These are phyloP conservation scores for Criorhina ranunculi DNA, from an alignment of 2,888 invertebrate species.

Conservation along the genomic window DNA sequence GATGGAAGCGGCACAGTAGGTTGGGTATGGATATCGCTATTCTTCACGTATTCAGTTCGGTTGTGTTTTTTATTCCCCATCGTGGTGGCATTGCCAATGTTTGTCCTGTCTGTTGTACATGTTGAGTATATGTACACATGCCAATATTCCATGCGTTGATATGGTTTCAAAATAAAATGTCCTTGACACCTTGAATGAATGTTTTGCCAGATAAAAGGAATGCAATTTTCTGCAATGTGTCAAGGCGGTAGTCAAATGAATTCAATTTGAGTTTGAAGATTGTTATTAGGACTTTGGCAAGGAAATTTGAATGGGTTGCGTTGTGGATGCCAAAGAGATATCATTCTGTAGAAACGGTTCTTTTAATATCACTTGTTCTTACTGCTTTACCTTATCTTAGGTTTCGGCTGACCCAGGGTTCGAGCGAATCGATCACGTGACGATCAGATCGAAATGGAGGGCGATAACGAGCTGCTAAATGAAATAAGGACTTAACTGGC, in stretches of 20 bases:
- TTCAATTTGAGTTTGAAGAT: constrained; percentile 12
- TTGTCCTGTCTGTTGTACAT: constrained; percentile 55
- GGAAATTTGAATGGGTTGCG: background rate
- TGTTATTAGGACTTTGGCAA: too few species aligned
- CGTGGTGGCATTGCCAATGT: constrained; percentile 48
- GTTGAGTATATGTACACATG: constrained; percentile 22
- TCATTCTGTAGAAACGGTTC: too few species aligned
- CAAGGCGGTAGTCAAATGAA: constrained; percentile 20
- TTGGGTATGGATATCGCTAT: constrained; percentile 40
- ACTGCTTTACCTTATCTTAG: too few species aligned
- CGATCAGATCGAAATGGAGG: too few species aligned
- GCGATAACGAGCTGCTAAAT: too few species aligned
- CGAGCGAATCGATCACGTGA: too few species aligned
- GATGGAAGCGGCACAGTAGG: background rate
- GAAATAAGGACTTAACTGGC: too few species aligned
- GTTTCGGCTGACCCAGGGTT: too few species aligned
- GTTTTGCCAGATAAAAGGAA: constrained; percentile 21
- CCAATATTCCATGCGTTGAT: constrained; percentile 45
- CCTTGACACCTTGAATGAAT: constrained; percentile 58
- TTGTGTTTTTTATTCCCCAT: constrained; percentile 46
- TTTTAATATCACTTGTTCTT: too few species aligned
- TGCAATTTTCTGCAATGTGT: constrained; percentile 15
- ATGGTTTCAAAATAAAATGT: constrained; percentile 58
- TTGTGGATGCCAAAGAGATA: too few species aligned
- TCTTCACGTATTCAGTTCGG: constrained; percentile 15